phyloP scores from a whole-genome alignment of 2,888 invertebrate species.

The Meiosimyza decipiens region DNA sequence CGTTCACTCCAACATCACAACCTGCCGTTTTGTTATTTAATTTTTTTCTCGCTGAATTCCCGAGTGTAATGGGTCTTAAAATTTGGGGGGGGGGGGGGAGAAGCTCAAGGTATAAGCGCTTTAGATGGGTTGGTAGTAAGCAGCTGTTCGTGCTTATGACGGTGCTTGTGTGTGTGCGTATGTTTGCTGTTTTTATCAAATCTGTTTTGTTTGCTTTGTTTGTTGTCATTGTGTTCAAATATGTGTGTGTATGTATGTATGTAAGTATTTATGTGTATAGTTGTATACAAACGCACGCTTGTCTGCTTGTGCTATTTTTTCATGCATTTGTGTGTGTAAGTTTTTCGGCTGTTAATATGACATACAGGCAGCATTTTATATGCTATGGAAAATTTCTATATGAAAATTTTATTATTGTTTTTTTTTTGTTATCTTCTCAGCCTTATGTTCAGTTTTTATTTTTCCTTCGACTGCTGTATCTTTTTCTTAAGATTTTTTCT shows the following conservation, averaged over 20 bases:
- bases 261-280: neutral
- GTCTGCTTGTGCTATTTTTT: neutral
- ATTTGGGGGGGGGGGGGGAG: no score
- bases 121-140: no score
- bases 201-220: conserved; percentile 27
- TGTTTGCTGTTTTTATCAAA: conserved; percentile 21
- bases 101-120: no score
- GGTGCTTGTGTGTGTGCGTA: conserved; percentile 1
- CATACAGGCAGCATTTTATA: conserved; percentile 30
- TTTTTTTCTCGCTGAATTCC: neutral
- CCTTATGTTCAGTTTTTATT: neutral
- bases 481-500: conserved; percentile 32
- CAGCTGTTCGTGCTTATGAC: conserved; percentile 1
- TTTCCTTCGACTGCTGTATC: conserved; percentile 32
- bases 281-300: neutral
- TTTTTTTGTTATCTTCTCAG: conserved; percentile 37
- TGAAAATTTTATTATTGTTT: conserved; percentile 4
- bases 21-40: neutral
- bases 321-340: conserved; percentile 38
- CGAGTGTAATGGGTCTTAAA: neutral
- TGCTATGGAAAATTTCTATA: conserved; percentile 25
- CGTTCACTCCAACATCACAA: neutral
- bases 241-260: neutral
- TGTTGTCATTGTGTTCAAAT: neutral
- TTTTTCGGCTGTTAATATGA: conserved; percentile 30